Conservation (phyloP, 2,113 vertebrate species). For the pig (Sus scrofa) region T2T-Sscrofa CM000824.6:113424001-113424500, state of each 20-base stretch:
- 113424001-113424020: background rate
- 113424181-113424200: constrained; percentile 10
- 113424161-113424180: constrained; percentile 9
- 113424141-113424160: background rate
- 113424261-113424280: constrained; percentile 60
- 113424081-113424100: background rate
- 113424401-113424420: constrained; percentile 8
- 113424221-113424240: constrained; percentile 4
- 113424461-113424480: constrained; percentile 53
- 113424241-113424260: constrained; percentile 47
- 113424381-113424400: background rate
- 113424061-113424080: background rate
- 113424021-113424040: constrained; percentile 18
- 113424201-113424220: background rate
- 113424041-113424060: background rate
- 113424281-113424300: constrained; percentile 61
- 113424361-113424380: constrained; percentile 51
- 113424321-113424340: constrained; percentile 47
- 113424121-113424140: background rate
- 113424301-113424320: constrained; percentile 65
- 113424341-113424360: constrained; percentile 62
- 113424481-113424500: constrained; percentile 28
- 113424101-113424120: constrained; percentile 23
- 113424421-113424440: constrained; percentile 12
- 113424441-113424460: constrained; percentile 60